These are phyloP conservation scores for Desmophyllum pertusum DNA, from an alignment of 92 coral and sea anemone species.

Conservation along the genomic window DNA sequence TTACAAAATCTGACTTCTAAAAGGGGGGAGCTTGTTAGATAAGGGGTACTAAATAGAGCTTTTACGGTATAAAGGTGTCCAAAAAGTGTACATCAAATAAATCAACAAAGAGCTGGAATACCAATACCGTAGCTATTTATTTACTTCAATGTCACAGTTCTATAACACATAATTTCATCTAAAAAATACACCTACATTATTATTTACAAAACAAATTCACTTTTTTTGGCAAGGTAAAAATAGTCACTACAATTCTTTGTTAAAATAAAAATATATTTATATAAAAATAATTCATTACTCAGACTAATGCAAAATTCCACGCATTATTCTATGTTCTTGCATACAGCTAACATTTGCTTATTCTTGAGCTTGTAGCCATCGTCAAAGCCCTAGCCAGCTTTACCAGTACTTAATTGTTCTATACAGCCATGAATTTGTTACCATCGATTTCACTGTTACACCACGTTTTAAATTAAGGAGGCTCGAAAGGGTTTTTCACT, in stretches of 20 bases:
- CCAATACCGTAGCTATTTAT: not conserved
- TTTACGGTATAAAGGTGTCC: no score
- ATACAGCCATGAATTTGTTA: no score
- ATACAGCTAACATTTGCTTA: not conserved
- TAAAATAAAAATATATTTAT: not conserved
- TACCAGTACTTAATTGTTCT: not conserved
- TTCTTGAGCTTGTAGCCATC: constrained; percentile 3
- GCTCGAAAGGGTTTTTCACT: no score
- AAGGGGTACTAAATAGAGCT: no score
- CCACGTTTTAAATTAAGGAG: no score
- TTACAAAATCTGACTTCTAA: no score
- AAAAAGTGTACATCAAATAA: not conserved
- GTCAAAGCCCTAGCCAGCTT: not conserved
- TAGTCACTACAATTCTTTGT: not conserved
- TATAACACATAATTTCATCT: constrained; percentile 4
- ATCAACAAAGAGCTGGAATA: not conserved
- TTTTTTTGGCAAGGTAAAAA: not conserved
- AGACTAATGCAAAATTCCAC: not conserved
- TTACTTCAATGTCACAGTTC: not conserved
- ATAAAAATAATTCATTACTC: not conserved
- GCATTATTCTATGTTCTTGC: not conserved
- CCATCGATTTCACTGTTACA: no score
- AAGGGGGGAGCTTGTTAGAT: no score
- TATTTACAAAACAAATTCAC: no score
- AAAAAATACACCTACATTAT: not conserved